Base-by-base conservation (phyloP, 2,113 vertebrate genomes). In the Chloroceryle aenea region DNA sequence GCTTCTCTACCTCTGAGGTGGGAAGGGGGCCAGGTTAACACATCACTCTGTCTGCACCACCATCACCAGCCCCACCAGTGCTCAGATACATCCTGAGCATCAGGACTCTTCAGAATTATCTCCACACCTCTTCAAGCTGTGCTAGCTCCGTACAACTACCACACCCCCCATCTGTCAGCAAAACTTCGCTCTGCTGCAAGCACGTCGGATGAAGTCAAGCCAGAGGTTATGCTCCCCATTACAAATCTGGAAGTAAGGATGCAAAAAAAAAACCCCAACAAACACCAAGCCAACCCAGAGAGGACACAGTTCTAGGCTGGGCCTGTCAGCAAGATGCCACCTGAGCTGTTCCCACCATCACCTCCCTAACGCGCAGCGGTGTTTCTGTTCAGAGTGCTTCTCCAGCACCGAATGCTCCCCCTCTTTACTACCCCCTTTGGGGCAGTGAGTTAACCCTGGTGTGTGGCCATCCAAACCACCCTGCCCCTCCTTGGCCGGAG, bases 371-470 rank as follows among this genome's bases (percentile, higher is more conserved):
- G 21, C 59, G 22, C 48, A 18, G 18, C 3, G 1, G 36, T 1
- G 45, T 25, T 76, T 3, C 14, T 16, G 15, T 0, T 52, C 52
- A 47, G 63, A 50, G 52, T 0, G 17, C 43, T 80, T 32, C 78
- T 61, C 78, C 94, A 72, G 58, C 5, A 7, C 36, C 7, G 19
- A 45, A 12, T 15, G 32, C 34, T 63, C 42, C 53, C 30, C 10
- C 17, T 7, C 30, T 48, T 56, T 1, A 19, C 40, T 64, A 27
- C 7, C 4, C 12, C 12, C 23, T 58, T 11, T 27, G 9, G 61
- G 50, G 45, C 55, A 69, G 77, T 23, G 3, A 1, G 0, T 21
- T 13, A 26, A 13, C 40, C 36, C 27, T 0, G 2, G 8, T 64
- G 86, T 10, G 50, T 19, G 71, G 45, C 74, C 68, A 8, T 2